Conservation (phyloP, 2,113 vertebrate genomes). For the Laticauda laticaudata region DNA sequence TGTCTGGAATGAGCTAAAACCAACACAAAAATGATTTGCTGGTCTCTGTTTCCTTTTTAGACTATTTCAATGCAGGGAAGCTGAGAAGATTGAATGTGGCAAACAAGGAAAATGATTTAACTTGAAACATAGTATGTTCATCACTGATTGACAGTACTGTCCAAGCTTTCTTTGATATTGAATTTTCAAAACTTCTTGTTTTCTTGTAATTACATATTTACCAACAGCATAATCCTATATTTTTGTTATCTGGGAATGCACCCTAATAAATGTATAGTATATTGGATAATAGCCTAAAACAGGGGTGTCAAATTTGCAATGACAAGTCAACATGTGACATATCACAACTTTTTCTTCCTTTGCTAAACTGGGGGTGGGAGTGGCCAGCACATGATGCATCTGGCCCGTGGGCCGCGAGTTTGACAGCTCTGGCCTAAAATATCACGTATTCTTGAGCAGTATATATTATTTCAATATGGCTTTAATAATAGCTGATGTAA, state of each 20-base stretch:
- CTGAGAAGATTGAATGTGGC: background rate
- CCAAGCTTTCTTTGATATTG: background rate
- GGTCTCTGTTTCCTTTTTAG: background rate
- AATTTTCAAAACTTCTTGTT: background rate
- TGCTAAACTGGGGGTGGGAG: too few species aligned
- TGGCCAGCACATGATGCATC: too few species aligned
- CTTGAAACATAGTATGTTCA: background rate
- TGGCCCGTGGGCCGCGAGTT: too few species aligned
- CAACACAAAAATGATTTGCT: background rate
- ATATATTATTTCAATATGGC: background rate
- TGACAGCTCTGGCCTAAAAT: background rate
- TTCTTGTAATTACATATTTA: background rate
- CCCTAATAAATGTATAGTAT: background rate
- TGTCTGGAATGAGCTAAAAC: background rate
- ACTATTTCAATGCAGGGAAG: background rate
- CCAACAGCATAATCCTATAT: background rate
- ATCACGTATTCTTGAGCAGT: background rate
- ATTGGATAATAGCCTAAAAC: background rate
- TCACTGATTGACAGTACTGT: background rate
- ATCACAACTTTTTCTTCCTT: too few species aligned
- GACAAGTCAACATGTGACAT: too few species aligned
- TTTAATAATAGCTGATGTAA: background rate
- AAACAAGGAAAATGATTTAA: background rate
- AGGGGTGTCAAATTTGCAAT: too few species aligned
- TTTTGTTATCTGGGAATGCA: background rate